phyloP scores from a whole-genome alignment of 2,888 invertebrate genomes.

The Drosophila barbarae region DNA sequence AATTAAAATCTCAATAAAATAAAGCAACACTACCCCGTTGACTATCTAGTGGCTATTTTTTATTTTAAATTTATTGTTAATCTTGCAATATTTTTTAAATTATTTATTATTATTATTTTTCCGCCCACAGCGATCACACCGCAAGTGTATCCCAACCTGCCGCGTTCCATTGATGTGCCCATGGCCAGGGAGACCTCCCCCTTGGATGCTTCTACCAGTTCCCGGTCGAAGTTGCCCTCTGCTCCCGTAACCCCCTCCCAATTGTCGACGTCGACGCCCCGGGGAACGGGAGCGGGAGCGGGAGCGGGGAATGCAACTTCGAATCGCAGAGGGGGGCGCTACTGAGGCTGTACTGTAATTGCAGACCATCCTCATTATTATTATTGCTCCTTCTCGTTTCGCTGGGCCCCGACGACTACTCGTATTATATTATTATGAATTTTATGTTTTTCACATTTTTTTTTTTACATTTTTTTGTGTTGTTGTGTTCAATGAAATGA shows the following conservation, averaged over 20 bases:
- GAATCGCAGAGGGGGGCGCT: constrained; percentile 55
- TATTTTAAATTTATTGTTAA: neutral
- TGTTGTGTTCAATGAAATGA: constrained; percentile 50
- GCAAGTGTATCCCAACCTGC: constrained; percentile 72
- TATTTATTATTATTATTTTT: neutral
- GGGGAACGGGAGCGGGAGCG: constrained; percentile 25
- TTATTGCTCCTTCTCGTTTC: constrained; percentile 35
- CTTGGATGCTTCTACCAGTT: neutral
- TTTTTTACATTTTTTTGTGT: constrained; percentile 14
- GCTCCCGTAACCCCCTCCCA: neutral
- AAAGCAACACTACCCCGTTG: neutral
- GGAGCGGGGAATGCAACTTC: neutral
- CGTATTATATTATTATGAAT: constrained; percentile 54
- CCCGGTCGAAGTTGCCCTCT: neutral
- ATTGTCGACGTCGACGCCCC: constrained; percentile 37
- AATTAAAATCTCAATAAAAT: too few species aligned
- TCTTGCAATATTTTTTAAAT: neutral
- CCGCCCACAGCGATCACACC: constrained; percentile 70
- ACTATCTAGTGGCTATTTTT: neutral
- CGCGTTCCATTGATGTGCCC: constrained; percentile 74
- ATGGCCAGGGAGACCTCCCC: constrained; percentile 28
- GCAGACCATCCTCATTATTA: constrained; percentile 43
- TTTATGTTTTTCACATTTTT: constrained; percentile 33
- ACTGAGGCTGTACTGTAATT: constrained; percentile 51
- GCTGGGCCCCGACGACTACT: constrained; percentile 35